phyloP scores from a whole-genome alignment of 2,888 invertebrate genomes.

The Ormyrus pomaceus region DNA sequence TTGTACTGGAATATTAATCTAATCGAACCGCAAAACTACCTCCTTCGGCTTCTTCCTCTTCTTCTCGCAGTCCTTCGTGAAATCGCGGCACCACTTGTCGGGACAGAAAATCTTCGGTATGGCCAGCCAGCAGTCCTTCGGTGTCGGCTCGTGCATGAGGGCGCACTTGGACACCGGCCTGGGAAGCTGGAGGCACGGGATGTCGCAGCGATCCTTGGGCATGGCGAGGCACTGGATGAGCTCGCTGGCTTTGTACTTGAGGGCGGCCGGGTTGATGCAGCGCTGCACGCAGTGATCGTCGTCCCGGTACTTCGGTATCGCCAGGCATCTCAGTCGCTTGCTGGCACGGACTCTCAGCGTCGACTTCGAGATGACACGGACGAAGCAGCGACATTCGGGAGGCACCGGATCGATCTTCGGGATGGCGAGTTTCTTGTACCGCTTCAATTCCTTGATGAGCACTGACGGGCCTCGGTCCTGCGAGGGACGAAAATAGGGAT shows the following conservation, averaged over 20 bases:
- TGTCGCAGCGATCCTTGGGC: slow-evolving; percentile 43
- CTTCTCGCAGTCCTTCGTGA: slow-evolving; percentile 20
- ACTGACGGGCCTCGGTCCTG: slow-evolving; percentile 59
- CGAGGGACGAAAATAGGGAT: slow-evolving; percentile 56
- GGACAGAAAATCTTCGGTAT: slow-evolving; percentile 9
- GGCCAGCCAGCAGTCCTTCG: slow-evolving; percentile 15
- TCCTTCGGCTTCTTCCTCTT: slow-evolving; percentile 17
- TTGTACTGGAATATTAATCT: background rate
- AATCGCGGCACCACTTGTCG: too few relatives aligned
- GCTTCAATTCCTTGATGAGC: slow-evolving; percentile 55
- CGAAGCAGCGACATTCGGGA: slow-evolving; percentile 19
- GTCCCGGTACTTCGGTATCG: slow-evolving; percentile 4
- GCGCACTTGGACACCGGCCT: slow-evolving; percentile 19
- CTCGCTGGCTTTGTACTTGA: slow-evolving; percentile 60
- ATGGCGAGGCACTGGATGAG: slow-evolving; percentile 60
- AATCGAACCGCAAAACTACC: background rate
- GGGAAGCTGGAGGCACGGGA: slow-evolving; percentile 22
- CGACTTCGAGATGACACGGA: slow-evolving; percentile 57
- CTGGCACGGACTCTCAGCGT: background rate
- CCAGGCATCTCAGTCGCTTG: slow-evolving; percentile 8
- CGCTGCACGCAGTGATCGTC: slow-evolving; percentile 47
- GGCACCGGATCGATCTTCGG: slow-evolving; percentile 29
- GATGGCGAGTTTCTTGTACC: slow-evolving; percentile 57
- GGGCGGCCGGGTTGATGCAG: slow-evolving; percentile 54
- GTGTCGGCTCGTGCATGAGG: slow-evolving; percentile 27